These are phyloP conservation scores for Acyrthosiphon pisum DNA, from an alignment of 1,140 invertebrate species.

Conservation along the genomic window DNA sequence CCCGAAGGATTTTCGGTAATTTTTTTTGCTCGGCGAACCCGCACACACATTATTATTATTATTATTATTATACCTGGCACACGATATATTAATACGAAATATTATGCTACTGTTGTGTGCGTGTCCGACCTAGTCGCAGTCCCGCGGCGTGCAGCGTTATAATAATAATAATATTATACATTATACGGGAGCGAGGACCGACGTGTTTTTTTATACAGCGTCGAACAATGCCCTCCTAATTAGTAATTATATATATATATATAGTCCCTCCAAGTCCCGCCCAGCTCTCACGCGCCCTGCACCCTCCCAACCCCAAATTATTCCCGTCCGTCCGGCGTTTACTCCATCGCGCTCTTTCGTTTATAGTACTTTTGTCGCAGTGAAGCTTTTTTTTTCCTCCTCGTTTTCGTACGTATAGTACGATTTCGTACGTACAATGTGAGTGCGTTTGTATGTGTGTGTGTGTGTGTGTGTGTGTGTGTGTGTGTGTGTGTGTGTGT, in stretches of 20 bases:
- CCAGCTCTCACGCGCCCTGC: not conserved
- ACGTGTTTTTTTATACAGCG: not conserved
- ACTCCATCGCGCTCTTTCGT: not conserved
- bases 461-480: too few relatives aligned
- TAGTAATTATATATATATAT: not conserved
- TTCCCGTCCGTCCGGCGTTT: not conserved
- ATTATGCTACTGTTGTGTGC: not conserved
- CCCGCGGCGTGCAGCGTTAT: not conserved
- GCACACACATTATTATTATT: not conserved
- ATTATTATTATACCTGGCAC: not conserved
- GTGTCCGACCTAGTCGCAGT: not conserved
- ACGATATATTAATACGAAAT: not conserved
- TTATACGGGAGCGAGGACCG: not conserved
- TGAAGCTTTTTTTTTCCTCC: not conserved
- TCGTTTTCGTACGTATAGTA: not conserved
- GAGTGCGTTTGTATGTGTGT: not conserved
- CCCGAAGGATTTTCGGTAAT: constrained; percentile 28
- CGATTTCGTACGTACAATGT: too few relatives aligned
- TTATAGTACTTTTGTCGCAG: not conserved
- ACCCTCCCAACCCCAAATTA: not conserved
- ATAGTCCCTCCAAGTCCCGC: not conserved
- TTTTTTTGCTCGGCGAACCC: not conserved
- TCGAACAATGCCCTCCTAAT: constrained; percentile 27
- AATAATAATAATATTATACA: not conserved
- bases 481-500: not conserved